phyloP scores from a whole-genome alignment of 2,797 vertebrate species.

The Synaphobranchus kaupii region DNA sequence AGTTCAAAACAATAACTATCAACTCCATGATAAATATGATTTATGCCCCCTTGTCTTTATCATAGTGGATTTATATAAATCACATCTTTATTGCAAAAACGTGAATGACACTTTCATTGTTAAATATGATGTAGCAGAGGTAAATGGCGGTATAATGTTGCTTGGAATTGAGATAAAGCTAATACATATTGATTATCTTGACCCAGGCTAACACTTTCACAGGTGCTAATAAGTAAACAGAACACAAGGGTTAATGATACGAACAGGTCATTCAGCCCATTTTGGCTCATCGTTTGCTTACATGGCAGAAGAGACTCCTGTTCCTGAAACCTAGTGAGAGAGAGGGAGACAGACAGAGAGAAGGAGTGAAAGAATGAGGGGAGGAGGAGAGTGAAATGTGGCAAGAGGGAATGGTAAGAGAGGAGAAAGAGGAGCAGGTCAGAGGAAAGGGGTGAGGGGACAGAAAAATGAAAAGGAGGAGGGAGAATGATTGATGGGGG shows the following conservation, averaged over 20 bases:
- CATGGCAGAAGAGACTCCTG: no score
- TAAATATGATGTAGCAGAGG: not conserved
- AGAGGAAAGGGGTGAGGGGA: constrained; percentile 11
- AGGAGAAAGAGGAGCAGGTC: constrained; percentile 41
- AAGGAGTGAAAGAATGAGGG: not conserved
- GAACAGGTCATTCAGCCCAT: not conserved
- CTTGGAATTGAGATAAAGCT: not conserved
- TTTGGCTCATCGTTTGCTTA: no score
- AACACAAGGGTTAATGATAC: not conserved
- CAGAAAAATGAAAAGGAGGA: not conserved
- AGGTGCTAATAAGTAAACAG: no score
- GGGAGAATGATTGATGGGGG: constrained; percentile 45
- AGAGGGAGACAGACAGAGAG: not conserved
- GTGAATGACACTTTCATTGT: not conserved
- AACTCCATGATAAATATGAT: no score
- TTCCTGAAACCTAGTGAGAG: no score
- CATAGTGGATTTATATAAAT: not conserved
- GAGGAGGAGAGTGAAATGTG: constrained; percentile 50
- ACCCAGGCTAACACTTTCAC: no score
- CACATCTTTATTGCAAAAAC: not conserved
- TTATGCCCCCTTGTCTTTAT: not conserved
- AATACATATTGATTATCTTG: not conserved
- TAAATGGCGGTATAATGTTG: not conserved
- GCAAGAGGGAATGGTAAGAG: constrained; percentile 42
- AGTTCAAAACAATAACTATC: not conserved